These are phyloP conservation scores for Microcaecilia unicolor DNA, from an alignment of 2,797 vertebrate genomes.

Conservation along the genomic window DNA sequence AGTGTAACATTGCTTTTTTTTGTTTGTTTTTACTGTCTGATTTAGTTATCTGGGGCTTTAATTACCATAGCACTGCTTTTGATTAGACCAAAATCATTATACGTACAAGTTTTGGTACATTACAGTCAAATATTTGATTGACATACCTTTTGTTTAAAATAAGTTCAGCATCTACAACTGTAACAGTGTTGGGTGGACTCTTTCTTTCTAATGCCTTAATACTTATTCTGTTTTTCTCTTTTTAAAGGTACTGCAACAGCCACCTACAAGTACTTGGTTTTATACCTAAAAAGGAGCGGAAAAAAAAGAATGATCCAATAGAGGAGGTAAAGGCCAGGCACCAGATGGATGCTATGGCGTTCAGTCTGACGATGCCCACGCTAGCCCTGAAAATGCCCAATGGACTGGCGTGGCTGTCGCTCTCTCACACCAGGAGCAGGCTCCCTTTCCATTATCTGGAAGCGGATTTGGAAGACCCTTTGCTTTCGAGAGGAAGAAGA, in stretches of 20 bases:
- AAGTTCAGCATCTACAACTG: too few species aligned
- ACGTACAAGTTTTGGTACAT: too few species aligned
- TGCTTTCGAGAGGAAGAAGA: conserved; percentile 93
- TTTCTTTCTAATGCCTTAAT: too few species aligned
- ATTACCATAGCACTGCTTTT: too few species aligned
- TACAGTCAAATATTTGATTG: too few species aligned
- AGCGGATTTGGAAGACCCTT: conserved; percentile 86
- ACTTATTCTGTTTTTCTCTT: conserved; percentile 17
- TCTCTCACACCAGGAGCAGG: conserved; percentile 84
- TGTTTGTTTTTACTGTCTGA: too few species aligned
- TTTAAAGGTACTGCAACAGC: conserved; percentile 95
- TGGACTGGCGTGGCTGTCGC: conserved; percentile 84
- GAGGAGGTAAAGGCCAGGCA: conserved; percentile 84
- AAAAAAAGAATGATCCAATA: conserved; percentile 94
- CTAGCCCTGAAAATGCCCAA: conserved; percentile 88
- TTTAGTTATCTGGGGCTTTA: too few species aligned
- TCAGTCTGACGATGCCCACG: conserved; percentile 91
- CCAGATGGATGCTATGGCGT: conserved; percentile 90
- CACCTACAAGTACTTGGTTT: conserved; percentile 98
- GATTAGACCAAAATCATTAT: too few species aligned
- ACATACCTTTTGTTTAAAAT: too few species aligned
- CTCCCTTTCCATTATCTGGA: conserved; percentile 79
- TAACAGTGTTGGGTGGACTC: too few species aligned
- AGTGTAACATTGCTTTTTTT: too few species aligned
- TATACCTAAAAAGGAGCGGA: conserved; percentile 98